phyloP scores from a whole-genome alignment of 2,113 vertebrate genomes.

The Hemibates koningsi region DNA sequence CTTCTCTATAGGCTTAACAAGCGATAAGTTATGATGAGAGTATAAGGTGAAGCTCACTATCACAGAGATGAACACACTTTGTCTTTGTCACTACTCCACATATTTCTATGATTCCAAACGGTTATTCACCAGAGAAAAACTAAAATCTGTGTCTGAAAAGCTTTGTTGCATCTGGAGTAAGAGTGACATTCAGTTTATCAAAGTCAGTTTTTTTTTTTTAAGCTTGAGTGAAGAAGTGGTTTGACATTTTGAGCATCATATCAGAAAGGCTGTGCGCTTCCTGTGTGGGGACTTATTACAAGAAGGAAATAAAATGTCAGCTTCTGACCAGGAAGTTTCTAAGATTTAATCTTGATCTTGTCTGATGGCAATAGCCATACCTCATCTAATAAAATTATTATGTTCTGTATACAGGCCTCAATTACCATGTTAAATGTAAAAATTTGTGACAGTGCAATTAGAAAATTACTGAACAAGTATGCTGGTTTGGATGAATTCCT shows the following conservation, averaged over 20 bases:
- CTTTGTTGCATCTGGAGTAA: background rate
- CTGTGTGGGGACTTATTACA: background rate
- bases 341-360: background rate
- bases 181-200: background rate
- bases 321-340: background rate
- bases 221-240: background rate
- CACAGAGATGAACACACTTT: background rate
- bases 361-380: background rate
- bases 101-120: constrained; percentile 1
- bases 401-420: background rate
- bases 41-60: background rate
- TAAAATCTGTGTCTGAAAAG: background rate
- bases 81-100: constrained; percentile 1
- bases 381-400: background rate
- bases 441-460: background rate
- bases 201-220: background rate
- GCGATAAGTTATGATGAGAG: background rate
- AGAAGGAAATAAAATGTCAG: background rate
- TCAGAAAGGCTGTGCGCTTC: background rate
- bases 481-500: background rate
- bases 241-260: background rate
- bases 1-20: background rate
- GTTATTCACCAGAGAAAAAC: background rate
- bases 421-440: background rate
- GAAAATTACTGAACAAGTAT: background rate